These are phyloP conservation scores for Cynaeus angustus DNA, from an alignment of 2,888 invertebrate genomes.

Conservation along the genomic window DNA sequence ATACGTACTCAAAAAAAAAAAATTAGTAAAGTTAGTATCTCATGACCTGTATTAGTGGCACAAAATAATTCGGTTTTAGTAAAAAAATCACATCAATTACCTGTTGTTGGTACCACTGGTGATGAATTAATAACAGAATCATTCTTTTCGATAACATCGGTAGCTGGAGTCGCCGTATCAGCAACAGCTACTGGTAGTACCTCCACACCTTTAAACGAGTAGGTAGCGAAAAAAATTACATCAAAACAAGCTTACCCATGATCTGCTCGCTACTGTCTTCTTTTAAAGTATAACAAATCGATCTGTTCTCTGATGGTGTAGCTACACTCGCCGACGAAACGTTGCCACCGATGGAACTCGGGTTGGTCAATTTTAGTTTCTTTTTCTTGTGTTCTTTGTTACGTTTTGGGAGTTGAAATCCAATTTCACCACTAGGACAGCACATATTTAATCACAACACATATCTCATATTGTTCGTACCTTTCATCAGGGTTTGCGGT, in stretches of 20 bases:
- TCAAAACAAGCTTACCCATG: constrained; percentile 52
- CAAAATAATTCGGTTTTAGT: constrained; percentile 19
- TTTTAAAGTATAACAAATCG: constrained; percentile 34
- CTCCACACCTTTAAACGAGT: constrained; percentile 52
- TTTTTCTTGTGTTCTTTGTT: constrained; percentile 78
- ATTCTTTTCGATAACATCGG: constrained; percentile 47
- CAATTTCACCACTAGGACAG: constrained; percentile 67
- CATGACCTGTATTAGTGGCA: background rate
- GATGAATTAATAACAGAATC: constrained; percentile 37
- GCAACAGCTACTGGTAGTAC: constrained; percentile 36
- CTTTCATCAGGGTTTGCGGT: constrained; percentile 73
- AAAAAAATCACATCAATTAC: constrained; percentile 55
- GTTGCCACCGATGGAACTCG: constrained; percentile 44
- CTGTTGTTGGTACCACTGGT: constrained; percentile 55
- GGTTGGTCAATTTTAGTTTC: constrained; percentile 70
- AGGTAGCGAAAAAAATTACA: background rate
- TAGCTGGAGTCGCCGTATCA: constrained; percentile 44
- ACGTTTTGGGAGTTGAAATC: constrained; percentile 73
- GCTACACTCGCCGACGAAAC: constrained; percentile 47
- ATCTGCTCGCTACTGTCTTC: constrained; percentile 48
- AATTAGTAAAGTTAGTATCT: constrained; percentile 1
- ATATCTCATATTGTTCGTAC: constrained; percentile 52
- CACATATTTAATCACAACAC: background rate
- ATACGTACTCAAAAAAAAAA: constrained; percentile 1
- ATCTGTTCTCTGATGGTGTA: constrained; percentile 52